Evolutionary conservation across 2,113 vertebrate genomes (phyloP).

Genomic region (Rhea americana): DNA sequence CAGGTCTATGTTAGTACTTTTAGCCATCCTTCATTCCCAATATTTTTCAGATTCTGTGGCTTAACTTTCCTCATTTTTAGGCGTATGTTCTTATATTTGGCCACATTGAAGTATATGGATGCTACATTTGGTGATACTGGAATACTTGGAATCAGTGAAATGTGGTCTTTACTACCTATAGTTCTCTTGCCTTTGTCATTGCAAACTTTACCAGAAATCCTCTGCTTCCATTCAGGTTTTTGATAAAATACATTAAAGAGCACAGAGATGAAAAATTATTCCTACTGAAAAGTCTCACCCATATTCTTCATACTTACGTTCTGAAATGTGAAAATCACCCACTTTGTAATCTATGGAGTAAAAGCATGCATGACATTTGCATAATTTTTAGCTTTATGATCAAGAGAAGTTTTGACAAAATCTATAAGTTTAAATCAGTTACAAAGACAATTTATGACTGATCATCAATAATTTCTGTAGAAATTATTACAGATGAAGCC

Average conservation of each 20-base stretch:
- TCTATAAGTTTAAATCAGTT: not conserved
- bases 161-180: not conserved
- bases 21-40: conserved; percentile 5
- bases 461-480: not conserved
- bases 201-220: not conserved
- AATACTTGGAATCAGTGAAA: not conserved
- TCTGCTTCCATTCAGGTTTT: not conserved
- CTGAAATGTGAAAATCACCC: not conserved
- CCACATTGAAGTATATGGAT: not conserved
- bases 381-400: not conserved
- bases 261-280: not conserved
- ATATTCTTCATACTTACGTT: not conserved
- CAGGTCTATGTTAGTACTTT: not conserved
- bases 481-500: not conserved
- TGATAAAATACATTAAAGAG: not conserved
- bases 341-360: not conserved
- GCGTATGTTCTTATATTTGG: conserved; percentile 5
- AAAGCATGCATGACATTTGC: not conserved
- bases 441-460: not conserved
- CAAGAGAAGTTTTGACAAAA: not conserved
- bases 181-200: not conserved
- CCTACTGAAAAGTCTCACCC: not conserved
- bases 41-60: conserved; percentile 5
- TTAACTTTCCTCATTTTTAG: conserved; percentile 3
- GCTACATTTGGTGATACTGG: not conserved